Conservation (phyloP, 2,888 invertebrate genomes). For the Harmothoe impar region DNA sequence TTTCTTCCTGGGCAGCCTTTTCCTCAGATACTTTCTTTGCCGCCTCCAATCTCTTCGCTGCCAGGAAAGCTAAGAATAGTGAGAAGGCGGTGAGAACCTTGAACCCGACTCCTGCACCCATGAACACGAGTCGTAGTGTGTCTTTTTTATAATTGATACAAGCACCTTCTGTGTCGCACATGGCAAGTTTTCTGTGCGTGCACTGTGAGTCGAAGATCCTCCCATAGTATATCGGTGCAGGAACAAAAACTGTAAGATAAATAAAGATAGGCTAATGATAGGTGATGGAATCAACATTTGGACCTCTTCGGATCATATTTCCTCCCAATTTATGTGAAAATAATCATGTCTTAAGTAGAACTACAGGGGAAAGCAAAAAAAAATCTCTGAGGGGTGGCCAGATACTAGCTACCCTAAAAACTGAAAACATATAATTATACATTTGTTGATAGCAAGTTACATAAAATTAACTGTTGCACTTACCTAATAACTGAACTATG, state of each 20-base stretch:
- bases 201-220: constrained; percentile 69
- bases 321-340: no score
- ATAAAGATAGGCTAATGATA: background rate
- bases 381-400: no score
- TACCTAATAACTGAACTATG: constrained; percentile 64
- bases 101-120: constrained; percentile 65
- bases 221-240: constrained; percentile 70
- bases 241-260: constrained; percentile 67
- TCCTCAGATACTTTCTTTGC: background rate
- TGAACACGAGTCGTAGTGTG: constrained; percentile 65
- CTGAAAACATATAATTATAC: no score
- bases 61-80: background rate
- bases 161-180: constrained; percentile 63
- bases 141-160: constrained; percentile 66
- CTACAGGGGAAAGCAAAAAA: no score
- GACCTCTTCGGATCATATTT: no score
- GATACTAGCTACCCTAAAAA: no score
- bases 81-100: constrained; percentile 56
- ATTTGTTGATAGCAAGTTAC: no score
- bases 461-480: constrained; percentile 4
- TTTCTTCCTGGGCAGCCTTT: background rate
- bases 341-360: no score
- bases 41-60: background rate
- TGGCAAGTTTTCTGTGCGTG: constrained; percentile 48
- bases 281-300: no score